Evolutionary conservation across 2,797 vertebrate genomes (phyloP).

Genomic region (Enteromius treurensis): DNA sequence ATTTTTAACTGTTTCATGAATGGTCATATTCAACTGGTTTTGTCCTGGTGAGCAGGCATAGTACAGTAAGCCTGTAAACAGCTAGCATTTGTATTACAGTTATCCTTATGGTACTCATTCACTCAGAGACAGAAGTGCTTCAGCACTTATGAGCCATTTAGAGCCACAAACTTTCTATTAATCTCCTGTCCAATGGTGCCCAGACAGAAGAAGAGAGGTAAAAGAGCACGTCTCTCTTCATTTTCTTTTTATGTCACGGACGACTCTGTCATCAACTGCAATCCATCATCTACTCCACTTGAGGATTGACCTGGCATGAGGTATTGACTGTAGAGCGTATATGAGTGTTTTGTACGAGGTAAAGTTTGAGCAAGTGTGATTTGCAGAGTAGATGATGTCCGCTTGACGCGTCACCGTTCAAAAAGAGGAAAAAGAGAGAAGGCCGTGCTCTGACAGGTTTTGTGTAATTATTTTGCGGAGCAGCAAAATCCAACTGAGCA

Average conservation of each 20-base stretch:
- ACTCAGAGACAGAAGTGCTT: slow-evolving; percentile 46
- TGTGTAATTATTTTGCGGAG: slow-evolving; percentile 55
- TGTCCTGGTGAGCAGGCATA: slow-evolving; percentile 58
- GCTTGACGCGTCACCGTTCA: slow-evolving; percentile 10
- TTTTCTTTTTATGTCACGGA: slow-evolving; percentile 33
- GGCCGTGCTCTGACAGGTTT: slow-evolving; percentile 50
- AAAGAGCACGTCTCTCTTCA: slow-evolving; percentile 52
- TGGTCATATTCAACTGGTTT: slow-evolving; percentile 55
- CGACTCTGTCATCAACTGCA: slow-evolving; percentile 24
- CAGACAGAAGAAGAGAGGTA: slow-evolving; percentile 47
- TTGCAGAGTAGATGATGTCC: slow-evolving; percentile 28
- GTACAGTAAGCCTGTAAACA: slow-evolving; percentile 42
- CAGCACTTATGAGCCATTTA: slow-evolving; percentile 36
- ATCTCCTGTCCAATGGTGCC: slow-evolving; percentile 44
- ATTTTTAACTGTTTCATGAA: slow-evolving; percentile 48
- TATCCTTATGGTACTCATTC: slow-evolving; percentile 39
- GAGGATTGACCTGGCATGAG: slow-evolving; percentile 45
- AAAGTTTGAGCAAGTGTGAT: slow-evolving; percentile 32
- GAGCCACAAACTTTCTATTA: slow-evolving; percentile 39
- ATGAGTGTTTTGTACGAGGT: slow-evolving; percentile 40
- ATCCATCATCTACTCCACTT: slow-evolving; percentile 28
- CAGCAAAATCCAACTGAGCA: slow-evolving; percentile 64
- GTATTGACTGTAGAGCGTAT: slow-evolving; percentile 53
- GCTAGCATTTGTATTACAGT: slow-evolving; percentile 50
- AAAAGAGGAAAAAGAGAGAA: slow-evolving; percentile 50